Percentiles rank a stretch among this genome's conserved stretches.
These are phyloP conservation scores for Thamnophis sirtalis DNA, from an alignment of 2,113 vertebrate genomes.

Conservation along the genomic window DNA sequence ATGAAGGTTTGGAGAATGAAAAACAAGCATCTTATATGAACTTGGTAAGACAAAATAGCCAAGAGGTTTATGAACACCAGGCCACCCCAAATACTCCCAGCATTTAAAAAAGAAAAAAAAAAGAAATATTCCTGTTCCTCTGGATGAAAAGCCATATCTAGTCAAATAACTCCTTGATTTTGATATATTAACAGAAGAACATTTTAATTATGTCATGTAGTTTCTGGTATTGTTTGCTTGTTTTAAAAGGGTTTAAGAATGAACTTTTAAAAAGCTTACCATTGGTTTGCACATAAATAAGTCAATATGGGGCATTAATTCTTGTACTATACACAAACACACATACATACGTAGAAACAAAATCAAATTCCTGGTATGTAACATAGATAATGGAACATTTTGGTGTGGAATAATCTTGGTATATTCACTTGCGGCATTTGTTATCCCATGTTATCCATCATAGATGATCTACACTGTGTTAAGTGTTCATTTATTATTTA, in stretches of 20 bases:
- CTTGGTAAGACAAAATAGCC: constrained; percentile 55
- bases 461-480: constrained; percentile 63
- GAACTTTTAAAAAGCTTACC: constrained; percentile 85
- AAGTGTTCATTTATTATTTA: constrained; percentile 76
- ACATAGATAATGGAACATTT: constrained; percentile 70
- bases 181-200: constrained; percentile 81
- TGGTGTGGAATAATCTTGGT: constrained; percentile 68
- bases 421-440: constrained; percentile 66
- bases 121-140: constrained; percentile 77
- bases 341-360: constrained; percentile 42
- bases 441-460: constrained; percentile 60
- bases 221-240: constrained; percentile 78
- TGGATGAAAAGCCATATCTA: constrained; percentile 99
- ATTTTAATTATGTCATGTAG: constrained; percentile 82
- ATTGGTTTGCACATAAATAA: constrained; percentile 92
- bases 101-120: constrained; percentile 71
- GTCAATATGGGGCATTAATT: constrained; percentile 90
- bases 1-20: constrained; percentile 60
- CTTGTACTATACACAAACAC: constrained; percentile 74
- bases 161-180: constrained; percentile 85
- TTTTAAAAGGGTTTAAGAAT: constrained; percentile 80
- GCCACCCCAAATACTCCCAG: constrained; percentile 62
- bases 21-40: constrained; percentile 46
- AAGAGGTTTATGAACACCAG: constrained; percentile 59
- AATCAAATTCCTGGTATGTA: constrained; percentile 62